Evolutionary conservation across 53 echinoderm and acorn worm species (phyloP), one percentile per base, ranked within the genome.

Genomic region (Apostichopus leukothele): DNA sequence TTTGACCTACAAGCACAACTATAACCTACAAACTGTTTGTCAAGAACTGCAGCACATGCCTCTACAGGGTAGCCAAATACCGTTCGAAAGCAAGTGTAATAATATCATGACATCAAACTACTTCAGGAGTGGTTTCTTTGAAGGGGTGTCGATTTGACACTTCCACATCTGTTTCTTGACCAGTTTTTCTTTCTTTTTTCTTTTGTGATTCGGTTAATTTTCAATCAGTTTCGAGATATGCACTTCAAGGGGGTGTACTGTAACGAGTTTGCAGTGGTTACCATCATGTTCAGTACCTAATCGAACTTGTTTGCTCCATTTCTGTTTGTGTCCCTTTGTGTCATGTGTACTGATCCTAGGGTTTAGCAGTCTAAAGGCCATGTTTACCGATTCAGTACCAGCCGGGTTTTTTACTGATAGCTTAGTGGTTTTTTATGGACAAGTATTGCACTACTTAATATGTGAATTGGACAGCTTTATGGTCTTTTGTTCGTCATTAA

Each of bases 311-410:
- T 81, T 81, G 81, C 59, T 53, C 20, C 71, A 6, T 71, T 71
- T 18, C 5, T 59, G 21, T 81, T 54, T 81, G 53, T 81, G 81
- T 81, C 59, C n/a, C 81, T 81, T 81, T 81, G 81, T 81, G 39
- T 39, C 39, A 39, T 39, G 39, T 39, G 81, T 81, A 57, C 55
- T 81, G 81, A 81, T 81, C 54, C 81, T 81, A 81, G 55, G 81
- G 81, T 81, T 81, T 53, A 81, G 60, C 55, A 81, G 81, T 81
- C 81, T 81, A 81, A 81, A 81, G 81, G 81, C 81, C 55, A 81
- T 81, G 81, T 81, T 81, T 81, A 59, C 81, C 81, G 55, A 81
- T 57, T 23, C 81, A 54, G 55, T n/a, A 20, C 81, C 25, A 81
- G 81, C 14, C 59, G 55, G 54, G 81, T 14, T 71, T 79, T 39